Evolutionary conservation across 2,797 vertebrate species (phyloP), one percentile per base, ranked within the genome.

Genomic region (Fundulus diaphanus): DNA sequence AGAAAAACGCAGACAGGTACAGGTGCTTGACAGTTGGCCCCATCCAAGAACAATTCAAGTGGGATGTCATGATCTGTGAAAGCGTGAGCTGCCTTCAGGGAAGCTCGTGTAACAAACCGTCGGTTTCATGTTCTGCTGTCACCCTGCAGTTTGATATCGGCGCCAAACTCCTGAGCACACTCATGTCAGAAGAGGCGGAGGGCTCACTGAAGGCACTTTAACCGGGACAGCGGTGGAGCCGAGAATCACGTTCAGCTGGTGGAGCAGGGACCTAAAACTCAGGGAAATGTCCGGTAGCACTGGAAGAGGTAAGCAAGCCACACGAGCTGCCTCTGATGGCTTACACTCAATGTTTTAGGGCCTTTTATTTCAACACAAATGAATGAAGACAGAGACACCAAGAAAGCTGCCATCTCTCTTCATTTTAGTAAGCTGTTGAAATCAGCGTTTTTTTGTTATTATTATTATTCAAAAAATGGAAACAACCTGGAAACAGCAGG

Each of bases 291-390:
- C 95, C 93, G 90, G 74, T 90, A 85, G 84, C 89, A 90, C 85
- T 77, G 94, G 92, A 89, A 94, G 95, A 96, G 95, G 95, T 96
- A 96, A 96, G 91, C 92, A 90, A 85, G 80, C 86, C 75, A 83
- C 76, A 73, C 72, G 11, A 69, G 73, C 67, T 63, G 73, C 66
- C 27, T 22, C 72, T 74, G 42, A 18, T 68, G 40, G 49, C 37
- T 80, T 7, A 18, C 33, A 27, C 40, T 52, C 3, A 72, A 51
- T 35, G 42, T 37, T 13, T 37, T 13, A 46, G 24, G 12, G 5
- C 9, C 20, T 59, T 59, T 33, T 7, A 22, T n/a, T 29, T 7
- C 46, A 68, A 29, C 65, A 20, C 12, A 29, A 22, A 5, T 37
- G 9, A 37, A 27, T 20, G 7, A 37, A 37, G 18, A 35, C 18